Evolutionary conservation across 2,113 vertebrate species (phyloP).

Genomic region (Microcebus jonahi): DNA sequence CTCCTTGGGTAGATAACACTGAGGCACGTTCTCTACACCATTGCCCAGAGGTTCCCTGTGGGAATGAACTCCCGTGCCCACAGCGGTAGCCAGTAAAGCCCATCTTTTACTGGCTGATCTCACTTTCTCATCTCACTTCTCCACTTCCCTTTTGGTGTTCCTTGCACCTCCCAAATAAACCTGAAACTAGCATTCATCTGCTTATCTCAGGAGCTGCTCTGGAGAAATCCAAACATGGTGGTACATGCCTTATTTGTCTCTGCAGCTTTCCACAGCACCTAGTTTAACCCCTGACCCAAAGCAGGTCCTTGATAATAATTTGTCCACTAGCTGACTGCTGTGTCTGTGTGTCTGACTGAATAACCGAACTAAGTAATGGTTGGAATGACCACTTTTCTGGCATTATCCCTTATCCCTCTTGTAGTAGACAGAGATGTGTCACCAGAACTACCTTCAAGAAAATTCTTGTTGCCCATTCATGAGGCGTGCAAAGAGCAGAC

Average conservation of each 20-base stretch:
- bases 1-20: background rate
- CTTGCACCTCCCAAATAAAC: background rate
- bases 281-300: background rate
- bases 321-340: background rate
- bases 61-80: background rate
- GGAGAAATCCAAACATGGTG: background rate
- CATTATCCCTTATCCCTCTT: background rate
- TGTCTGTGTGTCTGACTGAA: background rate
- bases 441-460: background rate
- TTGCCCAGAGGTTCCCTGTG: background rate
- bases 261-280: background rate
- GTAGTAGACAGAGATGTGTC: background rate
- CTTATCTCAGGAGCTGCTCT: background rate
- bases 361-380: background rate
- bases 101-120: background rate
- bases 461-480: background rate
- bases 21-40: background rate
- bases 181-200: background rate
- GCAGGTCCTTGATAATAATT: background rate
- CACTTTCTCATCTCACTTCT: background rate
- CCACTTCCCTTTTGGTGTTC: background rate
- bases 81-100: background rate
- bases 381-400: background rate
- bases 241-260: background rate
- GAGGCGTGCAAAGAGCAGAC: background rate